Percentiles rank a stretch among this genome's conserved stretches.
These are phyloP conservation scores for Choristoneura rosaceana DNA, from an alignment of 2,888 invertebrate species.

Conservation along the genomic window DNA sequence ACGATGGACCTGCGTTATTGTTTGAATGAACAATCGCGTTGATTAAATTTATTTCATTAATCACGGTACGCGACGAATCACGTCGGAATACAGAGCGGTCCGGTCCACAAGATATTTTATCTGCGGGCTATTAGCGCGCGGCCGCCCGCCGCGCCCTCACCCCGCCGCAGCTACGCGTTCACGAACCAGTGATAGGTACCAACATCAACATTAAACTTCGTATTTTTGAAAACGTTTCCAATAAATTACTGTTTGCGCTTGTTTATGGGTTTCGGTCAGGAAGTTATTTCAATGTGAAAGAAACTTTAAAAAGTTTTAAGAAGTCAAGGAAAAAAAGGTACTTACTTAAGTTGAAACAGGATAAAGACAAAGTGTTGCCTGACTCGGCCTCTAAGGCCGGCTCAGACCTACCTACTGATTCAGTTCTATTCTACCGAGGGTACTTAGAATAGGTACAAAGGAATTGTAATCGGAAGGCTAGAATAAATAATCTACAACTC, in stretches of 20 bases:
- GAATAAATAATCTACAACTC: too few relatives aligned
- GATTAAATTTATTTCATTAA: constrained; percentile 2
- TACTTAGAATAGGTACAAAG: too few relatives aligned
- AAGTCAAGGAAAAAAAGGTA: not conserved
- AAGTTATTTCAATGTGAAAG: not conserved
- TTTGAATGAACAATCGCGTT: not conserved
- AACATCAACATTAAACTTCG: not conserved
- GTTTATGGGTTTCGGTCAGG: not conserved
- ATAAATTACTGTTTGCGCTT: constrained; percentile 10
- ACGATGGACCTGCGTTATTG: constrained; percentile 1
- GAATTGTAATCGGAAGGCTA: too few relatives aligned
- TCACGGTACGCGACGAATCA: constrained; percentile 9
- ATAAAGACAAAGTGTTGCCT: not conserved
- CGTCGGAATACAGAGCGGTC: not conserved
- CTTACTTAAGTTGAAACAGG: not conserved
- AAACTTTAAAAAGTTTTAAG: not conserved
- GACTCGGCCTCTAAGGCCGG: not conserved
- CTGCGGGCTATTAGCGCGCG: constrained; percentile 8
- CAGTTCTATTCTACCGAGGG: too few relatives aligned
- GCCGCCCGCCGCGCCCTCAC: not conserved
- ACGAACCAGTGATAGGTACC: constrained; percentile 3
- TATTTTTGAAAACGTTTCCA: not conserved
- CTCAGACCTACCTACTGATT: too few relatives aligned
- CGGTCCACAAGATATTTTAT: constrained; percentile 5
- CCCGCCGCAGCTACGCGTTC: not conserved